Evolutionary conservation across 30 jellyfish, hydroid and myxozoan species (phyloP).

Genomic region (Aurelia aurita): DNA sequence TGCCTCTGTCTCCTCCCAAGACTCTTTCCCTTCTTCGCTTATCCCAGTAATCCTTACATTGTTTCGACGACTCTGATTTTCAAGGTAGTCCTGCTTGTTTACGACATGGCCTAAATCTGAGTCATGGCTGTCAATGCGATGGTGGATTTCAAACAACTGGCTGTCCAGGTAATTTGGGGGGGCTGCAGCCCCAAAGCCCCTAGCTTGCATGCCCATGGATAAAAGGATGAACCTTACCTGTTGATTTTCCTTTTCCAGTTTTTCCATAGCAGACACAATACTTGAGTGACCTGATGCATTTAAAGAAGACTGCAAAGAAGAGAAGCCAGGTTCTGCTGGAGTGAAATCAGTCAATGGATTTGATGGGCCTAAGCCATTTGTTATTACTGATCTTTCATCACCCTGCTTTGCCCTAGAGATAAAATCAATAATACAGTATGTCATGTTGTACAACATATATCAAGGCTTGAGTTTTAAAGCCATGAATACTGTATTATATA

Average conservation of each 20-base stretch:
- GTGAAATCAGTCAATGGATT: conserved; percentile 23
- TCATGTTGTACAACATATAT: background rate
- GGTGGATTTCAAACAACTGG: too few species aligned
- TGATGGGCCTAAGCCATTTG: conserved; percentile 1
- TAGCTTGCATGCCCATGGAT: too few species aligned
- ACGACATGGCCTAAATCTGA: conserved; percentile 6
- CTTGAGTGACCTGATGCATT: conserved; percentile 4
- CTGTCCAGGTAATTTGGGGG: too few species aligned
- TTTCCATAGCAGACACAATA: too few species aligned
- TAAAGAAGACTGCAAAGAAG: conserved; percentile 39
- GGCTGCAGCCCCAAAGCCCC: too few species aligned
- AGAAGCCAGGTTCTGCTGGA: conserved; percentile 41
- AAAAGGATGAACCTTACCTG: background rate
- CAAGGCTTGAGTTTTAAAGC: too few species aligned
- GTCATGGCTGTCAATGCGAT: too few species aligned
- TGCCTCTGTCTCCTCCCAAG: conserved; percentile 39
- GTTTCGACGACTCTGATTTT: background rate
- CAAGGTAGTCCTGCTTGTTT: background rate
- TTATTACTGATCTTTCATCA: background rate
- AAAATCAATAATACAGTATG: background rate
- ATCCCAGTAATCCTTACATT: conserved; percentile 5
- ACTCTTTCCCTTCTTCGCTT: conserved; percentile 9
- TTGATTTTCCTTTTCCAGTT: background rate
- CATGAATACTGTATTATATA: too few species aligned
- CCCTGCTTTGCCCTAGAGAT: background rate